phyloP scores from a whole-genome alignment of 2,113 vertebrate genomes.

The Turnix velox region DNA sequence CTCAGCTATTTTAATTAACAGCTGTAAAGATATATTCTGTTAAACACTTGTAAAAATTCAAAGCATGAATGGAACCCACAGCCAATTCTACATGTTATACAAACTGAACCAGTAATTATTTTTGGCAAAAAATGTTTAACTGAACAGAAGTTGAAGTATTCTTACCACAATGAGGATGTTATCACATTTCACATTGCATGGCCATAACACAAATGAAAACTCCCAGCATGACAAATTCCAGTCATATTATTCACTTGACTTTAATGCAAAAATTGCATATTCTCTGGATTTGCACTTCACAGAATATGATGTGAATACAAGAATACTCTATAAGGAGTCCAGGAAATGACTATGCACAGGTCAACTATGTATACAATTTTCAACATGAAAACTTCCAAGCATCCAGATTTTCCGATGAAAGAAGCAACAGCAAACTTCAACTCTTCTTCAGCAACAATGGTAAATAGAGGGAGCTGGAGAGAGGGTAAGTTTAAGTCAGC shows the following conservation, averaged over 20 bases:
- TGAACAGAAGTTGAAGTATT: conserved; percentile 59
- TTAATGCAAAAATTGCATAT: conserved; percentile 75
- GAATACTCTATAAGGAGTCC: conserved; percentile 74
- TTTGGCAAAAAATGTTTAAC: conserved; percentile 57
- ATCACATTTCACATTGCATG: conserved; percentile 64
- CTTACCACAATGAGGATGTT: conserved; percentile 71
- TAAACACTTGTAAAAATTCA: conserved; percentile 74
- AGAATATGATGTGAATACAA: conserved; percentile 83
- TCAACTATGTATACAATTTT: conserved; percentile 65
- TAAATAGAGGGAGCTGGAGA: conserved; percentile 53
- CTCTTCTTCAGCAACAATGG: conserved; percentile 61
- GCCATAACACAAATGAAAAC: conserved; percentile 72
- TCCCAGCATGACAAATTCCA: conserved; percentile 68
- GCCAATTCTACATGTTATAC: conserved; percentile 63
- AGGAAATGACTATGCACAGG: conserved; percentile 69
- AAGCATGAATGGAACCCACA: conserved; percentile 73
- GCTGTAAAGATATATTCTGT: conserved; percentile 73
- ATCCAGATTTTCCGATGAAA: conserved; percentile 65
- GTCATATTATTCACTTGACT: conserved; percentile 69
- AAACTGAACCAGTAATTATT: conserved; percentile 59
- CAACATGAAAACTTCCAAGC: conserved; percentile 65
- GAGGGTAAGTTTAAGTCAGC: conserved; percentile 60
- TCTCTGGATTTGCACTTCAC: conserved; percentile 79
- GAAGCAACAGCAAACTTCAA: conserved; percentile 42
- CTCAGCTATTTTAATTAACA: conserved; percentile 69